phyloP scores from a whole-genome alignment of 2,113 vertebrate genomes.

The Acinonyx jubatus region DNA sequence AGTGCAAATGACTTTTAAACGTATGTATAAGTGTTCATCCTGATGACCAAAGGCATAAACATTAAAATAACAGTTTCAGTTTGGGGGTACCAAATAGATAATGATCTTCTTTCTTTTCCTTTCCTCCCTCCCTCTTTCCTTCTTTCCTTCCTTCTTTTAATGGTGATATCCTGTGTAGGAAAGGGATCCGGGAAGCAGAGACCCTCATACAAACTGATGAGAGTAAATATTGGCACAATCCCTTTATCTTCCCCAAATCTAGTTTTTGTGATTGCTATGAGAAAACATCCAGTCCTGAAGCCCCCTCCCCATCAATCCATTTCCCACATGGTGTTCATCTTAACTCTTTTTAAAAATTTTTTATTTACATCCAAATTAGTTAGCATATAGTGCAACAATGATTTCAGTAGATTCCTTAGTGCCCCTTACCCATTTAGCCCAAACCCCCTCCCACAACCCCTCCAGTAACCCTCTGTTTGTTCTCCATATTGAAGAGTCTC shows the following conservation, averaged over 20 bases:
- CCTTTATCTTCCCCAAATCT: not conserved
- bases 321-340: not conserved
- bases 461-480: too few species aligned
- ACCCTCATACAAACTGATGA: not conserved
- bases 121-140: not conserved
- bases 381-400: too few species aligned
- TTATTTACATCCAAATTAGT: too few species aligned
- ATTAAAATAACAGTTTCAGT: not conserved
- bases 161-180: not conserved
- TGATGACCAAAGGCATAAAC: not conserved
- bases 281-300: not conserved
- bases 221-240: not conserved
- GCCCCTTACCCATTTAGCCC: too few species aligned
- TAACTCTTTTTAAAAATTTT: not conserved
- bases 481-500: too few species aligned
- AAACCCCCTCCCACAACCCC: too few species aligned
- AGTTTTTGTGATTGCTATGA: not conserved
- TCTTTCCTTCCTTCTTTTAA: not conserved
- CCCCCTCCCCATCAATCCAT: not conserved
- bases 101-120: not conserved
- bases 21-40: not conserved
- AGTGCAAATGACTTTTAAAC: not conserved
- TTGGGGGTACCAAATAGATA: not conserved
- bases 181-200: not conserved
- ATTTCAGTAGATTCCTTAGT: too few species aligned